Evolutionary conservation across 2,888 invertebrate genomes (phyloP), one percentile per base, ranked within the genome.

Genomic region (Drosophila robusta): DNA sequence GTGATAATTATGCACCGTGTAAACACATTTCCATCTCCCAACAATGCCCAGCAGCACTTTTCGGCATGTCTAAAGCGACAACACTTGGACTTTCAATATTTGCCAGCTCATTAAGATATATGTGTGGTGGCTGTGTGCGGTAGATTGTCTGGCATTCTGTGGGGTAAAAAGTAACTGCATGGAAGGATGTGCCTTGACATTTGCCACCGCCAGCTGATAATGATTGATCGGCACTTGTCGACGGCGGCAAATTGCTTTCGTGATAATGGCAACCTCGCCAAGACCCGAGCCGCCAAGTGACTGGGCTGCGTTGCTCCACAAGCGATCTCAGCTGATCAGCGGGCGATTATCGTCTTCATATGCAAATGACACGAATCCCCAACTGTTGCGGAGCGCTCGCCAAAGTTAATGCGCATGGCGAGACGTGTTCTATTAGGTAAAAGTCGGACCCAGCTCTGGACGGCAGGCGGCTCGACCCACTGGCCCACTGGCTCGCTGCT

Each of bases 111-210:
- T 76, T 70, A 75, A 57, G 64, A 63, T 63, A 61, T 60, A 62
- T 61, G 38, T 56, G 36, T 29, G 8, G 32, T 32, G 32, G 3
- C 11, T 32, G 11, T 66, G 32, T 50, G 11, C 45, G 39, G 41
- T 41, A 45, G 75, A 78, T 75, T 61, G 80, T 29, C 12, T 42
- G 44, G 52, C 55, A 66, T 57, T 82, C 66, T 68, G 38, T 52
- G 49, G 38, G 39, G 24, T 29, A 60, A 73, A 56, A 75, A 58
- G 66, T 41, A 60, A 58, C 24, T 68, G 63, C 34, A 39, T 41
- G 39, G 69, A 70, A 84, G 84, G 87, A 84, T 78, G 70, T 61
- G 71, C 84, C 84, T 87, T 85, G 84, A 85, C 84, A 87, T 85
- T 85, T 85, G 82, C 51, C 47, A 65, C 67, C 68, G 44, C 14